Evolutionary conservation across 2,888 invertebrate genomes (phyloP).

Genomic region (Coelinius sp.): DNA sequence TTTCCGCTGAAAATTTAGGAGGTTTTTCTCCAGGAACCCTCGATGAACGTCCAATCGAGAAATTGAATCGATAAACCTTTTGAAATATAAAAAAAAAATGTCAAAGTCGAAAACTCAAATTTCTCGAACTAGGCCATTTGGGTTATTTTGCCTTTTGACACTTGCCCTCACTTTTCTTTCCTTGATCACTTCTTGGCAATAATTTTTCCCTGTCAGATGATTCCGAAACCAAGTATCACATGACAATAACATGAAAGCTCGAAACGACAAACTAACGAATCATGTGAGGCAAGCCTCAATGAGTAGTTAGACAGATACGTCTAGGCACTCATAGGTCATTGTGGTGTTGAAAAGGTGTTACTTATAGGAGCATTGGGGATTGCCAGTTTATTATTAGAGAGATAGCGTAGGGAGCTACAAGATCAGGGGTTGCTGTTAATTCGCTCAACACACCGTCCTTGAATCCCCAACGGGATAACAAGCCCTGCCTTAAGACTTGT

Average conservation of each 20-base stretch:
- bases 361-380: slow-evolving; percentile 71
- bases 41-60: too few species aligned
- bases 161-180: too few species aligned
- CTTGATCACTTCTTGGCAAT: not conserved
- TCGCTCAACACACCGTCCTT: slow-evolving; percentile 62
- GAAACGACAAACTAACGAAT: slow-evolving; percentile 9
- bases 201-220: not conserved
- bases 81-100: too few species aligned
- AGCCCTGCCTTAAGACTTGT: slow-evolving; percentile 64
- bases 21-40: too few species aligned
- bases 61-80: too few species aligned
- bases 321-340: slow-evolving; percentile 64
- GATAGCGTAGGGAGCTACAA: slow-evolving; percentile 63
- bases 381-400: slow-evolving; percentile 71
- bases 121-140: too few species aligned
- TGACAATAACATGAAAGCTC: not conserved
- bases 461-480: slow-evolving; percentile 63
- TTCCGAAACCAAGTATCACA: not conserved
- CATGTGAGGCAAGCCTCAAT: not conserved
- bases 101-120: too few species aligned
- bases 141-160: too few species aligned
- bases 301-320: slow-evolving; percentile 5
- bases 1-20: too few species aligned
- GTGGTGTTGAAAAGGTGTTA: slow-evolving; percentile 69
- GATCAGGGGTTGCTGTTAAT: slow-evolving; percentile 63